Conservation (phyloP, 2,888 invertebrate genomes). For the Encarsia formosa region DNA sequence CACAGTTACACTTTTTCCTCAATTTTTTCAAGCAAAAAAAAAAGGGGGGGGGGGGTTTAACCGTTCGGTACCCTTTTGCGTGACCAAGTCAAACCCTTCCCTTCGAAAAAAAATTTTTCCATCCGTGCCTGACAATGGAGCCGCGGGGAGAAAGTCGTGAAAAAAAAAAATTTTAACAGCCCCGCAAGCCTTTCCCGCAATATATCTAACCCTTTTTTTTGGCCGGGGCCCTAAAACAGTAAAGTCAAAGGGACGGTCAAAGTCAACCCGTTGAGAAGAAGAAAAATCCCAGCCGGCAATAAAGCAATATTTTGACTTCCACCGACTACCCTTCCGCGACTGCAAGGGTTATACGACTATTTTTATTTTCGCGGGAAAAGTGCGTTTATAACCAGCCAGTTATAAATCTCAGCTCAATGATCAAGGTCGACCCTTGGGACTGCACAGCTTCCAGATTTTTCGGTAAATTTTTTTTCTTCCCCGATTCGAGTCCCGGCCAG, state of each 20-base stretch:
- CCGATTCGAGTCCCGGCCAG: no score
- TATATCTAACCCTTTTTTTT: slow-evolving; percentile 29
- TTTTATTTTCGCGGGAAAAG: slow-evolving; percentile 2
- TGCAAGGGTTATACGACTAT: slow-evolving; percentile 3
- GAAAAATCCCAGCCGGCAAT: slow-evolving; percentile 39
- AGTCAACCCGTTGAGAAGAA: slow-evolving; percentile 16
- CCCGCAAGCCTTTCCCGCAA: slow-evolving; percentile 12
- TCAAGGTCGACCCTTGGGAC: no score
- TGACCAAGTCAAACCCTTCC: no score
- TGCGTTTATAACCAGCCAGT: no score
- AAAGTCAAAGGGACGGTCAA: slow-evolving; percentile 25
- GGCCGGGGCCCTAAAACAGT: slow-evolving; percentile 23
- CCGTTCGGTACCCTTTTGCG: no score
- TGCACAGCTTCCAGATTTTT: no score
- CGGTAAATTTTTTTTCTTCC: no score
- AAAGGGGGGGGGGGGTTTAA: no score
- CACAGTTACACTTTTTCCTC: slow-evolving; percentile 12
- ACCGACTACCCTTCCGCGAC: slow-evolving; percentile 36
- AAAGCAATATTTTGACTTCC: slow-evolving; percentile 48
- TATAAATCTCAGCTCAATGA: no score
- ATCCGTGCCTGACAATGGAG: no score
- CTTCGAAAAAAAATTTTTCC: no score
- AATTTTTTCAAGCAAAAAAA: slow-evolving; percentile 4
- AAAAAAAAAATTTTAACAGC: slow-evolving; percentile 9
- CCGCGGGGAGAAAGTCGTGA: neutral